Percentiles rank a stretch among this genome's conserved stretches.
Evolutionary conservation across 2,888 invertebrate genomes (phyloP).

Genomic region (Ctena decussata): DNA sequence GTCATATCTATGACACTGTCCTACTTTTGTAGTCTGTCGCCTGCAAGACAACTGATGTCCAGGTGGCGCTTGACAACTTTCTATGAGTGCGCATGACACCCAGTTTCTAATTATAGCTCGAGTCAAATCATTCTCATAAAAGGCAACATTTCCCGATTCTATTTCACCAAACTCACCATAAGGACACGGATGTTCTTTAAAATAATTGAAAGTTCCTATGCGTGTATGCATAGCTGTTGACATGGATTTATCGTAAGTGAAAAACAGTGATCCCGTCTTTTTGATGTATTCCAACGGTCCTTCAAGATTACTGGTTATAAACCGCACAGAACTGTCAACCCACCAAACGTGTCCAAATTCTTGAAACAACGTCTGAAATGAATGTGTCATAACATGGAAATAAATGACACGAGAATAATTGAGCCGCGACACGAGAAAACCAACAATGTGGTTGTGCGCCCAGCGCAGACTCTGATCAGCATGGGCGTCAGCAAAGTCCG

Average conservation of each 20-base stretch:
- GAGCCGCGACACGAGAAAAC: no score
- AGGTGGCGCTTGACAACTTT: slow-evolving; percentile 45
- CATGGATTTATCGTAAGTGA: slow-evolving; percentile 43
- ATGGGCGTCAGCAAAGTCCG: no score
- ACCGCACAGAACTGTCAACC: slow-evolving; percentile 58
- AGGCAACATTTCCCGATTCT: slow-evolving; percentile 55
- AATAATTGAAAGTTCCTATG: slow-evolving; percentile 41
- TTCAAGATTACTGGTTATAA: slow-evolving; percentile 43
- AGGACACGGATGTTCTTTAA: slow-evolving; percentile 54
- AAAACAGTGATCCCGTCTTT: slow-evolving; percentile 43
- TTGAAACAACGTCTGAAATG: slow-evolving; percentile 51
- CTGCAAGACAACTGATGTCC: slow-evolving; percentile 34
- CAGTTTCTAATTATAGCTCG: slow-evolving; percentile 40
- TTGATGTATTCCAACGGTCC: slow-evolving; percentile 39
- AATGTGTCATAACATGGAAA: no score
- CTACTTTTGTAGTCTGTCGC: slow-evolving; percentile 18
- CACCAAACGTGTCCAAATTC: slow-evolving; percentile 64
- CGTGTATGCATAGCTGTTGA: slow-evolving; percentile 51
- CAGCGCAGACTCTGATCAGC: no score
- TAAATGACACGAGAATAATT: no score
- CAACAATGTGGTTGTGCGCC: no score
- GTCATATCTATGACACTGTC: slow-evolving; percentile 66
- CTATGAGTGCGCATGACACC: slow-evolving; percentile 51
- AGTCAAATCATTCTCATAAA: slow-evolving; percentile 50
- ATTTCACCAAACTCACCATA: slow-evolving; percentile 57